Percentiles rank a stretch among this genome's conserved stretches.
Evolutionary conservation across 2,113 vertebrate genomes (phyloP).

Genomic region (Salvelinus fontinalis): DNA sequence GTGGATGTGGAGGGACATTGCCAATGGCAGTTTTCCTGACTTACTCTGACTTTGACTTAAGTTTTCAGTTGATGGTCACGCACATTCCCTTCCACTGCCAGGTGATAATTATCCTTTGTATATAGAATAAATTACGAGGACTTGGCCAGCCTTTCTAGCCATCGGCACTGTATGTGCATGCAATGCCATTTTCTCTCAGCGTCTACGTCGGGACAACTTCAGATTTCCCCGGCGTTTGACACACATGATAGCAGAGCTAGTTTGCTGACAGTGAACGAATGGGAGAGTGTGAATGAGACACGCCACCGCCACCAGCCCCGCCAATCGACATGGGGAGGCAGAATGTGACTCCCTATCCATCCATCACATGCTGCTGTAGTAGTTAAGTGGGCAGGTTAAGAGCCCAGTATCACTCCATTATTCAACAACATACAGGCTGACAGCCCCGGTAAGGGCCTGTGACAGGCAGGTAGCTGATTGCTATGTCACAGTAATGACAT

Average conservation of each 20-base stretch:
- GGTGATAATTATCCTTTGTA: no score
- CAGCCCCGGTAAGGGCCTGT: constrained; percentile 1
- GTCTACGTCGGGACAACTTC: neutral
- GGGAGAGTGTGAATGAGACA: neutral
- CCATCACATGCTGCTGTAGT: constrained; percentile 21
- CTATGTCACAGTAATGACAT: constrained; percentile 48
- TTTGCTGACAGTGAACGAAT: constrained; percentile 4
- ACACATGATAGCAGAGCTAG: neutral
- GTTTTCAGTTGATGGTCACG: neutral
- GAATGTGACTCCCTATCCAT: constrained; percentile 21
- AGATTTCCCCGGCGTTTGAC: constrained; percentile 11
- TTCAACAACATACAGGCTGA: constrained; percentile 11
- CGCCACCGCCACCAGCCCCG: neutral
- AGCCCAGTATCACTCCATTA: constrained; percentile 18
- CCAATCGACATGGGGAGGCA: neutral
- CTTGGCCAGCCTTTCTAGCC: neutral
- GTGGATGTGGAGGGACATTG: constrained; percentile 2
- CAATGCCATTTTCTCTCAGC: neutral
- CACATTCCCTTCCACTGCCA: neutral
- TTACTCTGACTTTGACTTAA: neutral
- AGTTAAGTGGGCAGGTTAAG: constrained; percentile 27
- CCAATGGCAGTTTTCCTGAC: neutral
- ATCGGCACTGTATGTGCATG: neutral
- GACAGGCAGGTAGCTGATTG: constrained; percentile 31
- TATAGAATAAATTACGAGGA: neutral